Base-by-base conservation (phyloP, 2,888 invertebrate species). In the Adelognathus sp. region DNA sequence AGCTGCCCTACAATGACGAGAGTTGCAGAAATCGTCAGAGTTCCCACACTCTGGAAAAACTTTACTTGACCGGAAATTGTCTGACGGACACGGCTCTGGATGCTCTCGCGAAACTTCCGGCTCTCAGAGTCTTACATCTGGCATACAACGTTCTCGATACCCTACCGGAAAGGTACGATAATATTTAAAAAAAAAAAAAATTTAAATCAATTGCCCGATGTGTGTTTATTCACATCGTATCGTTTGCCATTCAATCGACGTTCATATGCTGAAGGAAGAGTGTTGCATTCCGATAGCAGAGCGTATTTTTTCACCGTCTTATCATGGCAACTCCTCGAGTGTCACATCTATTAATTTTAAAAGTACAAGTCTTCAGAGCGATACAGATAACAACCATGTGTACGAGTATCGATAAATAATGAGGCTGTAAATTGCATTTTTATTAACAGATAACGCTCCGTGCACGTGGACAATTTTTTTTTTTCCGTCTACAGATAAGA, bases 81-180 rank as follows among this genome's bases (percentile, higher is more conserved):
- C 92, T 97, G 80, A 94, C 94, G 41, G 96, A 96, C 87, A 94
- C 94, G 76, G 93, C 92, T 21, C 92, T 96, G 52, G 94, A 95
- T 74, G 94, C 95, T 1, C 92, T 97, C 60, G 93, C 94, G 75
- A 93, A 94, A 76, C 94, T 95, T 69, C 92, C 93, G 80, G 94
- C 95, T 58, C 89, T 97, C 27, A 94, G 94, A 86, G 94, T 95
- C 74, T 91, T 97, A 16, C 96, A 97, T 86, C 93, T 96, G 11
- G 96, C 96, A 1, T 96, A 97, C 86, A 97, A 97, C 87, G 95
- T 95, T 81, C 92, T 97, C 39, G 95, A 95, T 0, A 92, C 93
- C 27, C 91, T 97, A 80, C 95, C 96, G 0, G 96, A 96, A 85
- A 94, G 91, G 92, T 92, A 81, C 14, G 1, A 27, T 16, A 36